These are phyloP conservation scores for Monoplex corrugatus DNA, from an alignment of 2,888 invertebrate species.

Conservation along the genomic window DNA sequence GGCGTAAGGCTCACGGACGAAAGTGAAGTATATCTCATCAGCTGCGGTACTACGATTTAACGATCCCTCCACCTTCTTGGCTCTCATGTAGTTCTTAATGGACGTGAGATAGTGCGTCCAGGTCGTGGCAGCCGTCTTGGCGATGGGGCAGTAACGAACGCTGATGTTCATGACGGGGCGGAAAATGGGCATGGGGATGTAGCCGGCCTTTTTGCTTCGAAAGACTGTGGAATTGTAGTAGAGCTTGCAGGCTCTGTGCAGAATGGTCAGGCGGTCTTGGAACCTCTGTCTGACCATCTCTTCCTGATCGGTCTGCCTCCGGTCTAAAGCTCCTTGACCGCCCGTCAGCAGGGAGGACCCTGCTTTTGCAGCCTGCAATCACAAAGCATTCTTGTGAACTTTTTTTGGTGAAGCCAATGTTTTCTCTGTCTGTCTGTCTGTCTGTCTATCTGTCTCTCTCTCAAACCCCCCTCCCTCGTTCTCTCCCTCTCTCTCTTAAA, in stretches of 20 bases:
- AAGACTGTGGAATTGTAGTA: constrained; percentile 28
- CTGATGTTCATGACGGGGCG: constrained; percentile 27
- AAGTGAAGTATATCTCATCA: constrained; percentile 51
- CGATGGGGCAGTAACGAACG: constrained; percentile 39
- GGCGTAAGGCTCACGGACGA: constrained; percentile 69
- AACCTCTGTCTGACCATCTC: background rate
- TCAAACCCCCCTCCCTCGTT: no score
- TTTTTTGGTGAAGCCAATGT: background rate
- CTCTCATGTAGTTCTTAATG: constrained; percentile 14
- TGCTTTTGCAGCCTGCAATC: background rate
- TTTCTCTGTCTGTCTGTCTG: background rate
- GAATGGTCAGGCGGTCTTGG: background rate
- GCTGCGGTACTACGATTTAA: background rate
- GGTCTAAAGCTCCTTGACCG: background rate
- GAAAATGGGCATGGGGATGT: background rate
- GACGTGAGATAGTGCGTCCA: constrained; percentile 13
- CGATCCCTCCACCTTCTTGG: background rate
- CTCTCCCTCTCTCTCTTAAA: no score
- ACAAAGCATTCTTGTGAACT: no score
- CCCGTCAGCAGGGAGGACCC: background rate
- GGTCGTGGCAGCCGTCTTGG: constrained; percentile 39
- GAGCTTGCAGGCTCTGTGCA: constrained; percentile 13
- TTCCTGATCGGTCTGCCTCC: background rate
- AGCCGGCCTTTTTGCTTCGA: background rate
- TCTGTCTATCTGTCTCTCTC: background rate